These are phyloP conservation scores for Periophthalmus magnuspinnatus DNA, from an alignment of 2,797 vertebrate genomes.

Conservation along the genomic window DNA sequence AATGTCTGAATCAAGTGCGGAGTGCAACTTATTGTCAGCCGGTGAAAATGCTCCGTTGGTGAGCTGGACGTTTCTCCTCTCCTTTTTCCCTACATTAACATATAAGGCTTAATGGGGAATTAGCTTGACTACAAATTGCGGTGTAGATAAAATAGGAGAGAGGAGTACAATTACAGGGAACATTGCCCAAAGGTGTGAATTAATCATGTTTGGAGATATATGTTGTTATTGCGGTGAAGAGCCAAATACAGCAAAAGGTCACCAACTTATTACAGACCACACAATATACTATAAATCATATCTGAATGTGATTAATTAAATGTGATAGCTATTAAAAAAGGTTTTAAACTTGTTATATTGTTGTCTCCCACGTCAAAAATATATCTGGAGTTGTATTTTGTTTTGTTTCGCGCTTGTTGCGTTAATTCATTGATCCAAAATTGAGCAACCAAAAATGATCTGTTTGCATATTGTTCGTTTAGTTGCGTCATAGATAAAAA, in stretches of 20 bases:
- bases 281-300: neutral
- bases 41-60: constrained; percentile 59
- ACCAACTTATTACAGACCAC: neutral
- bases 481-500: too few species aligned
- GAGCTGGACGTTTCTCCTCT: constrained; percentile 49
- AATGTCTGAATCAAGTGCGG: constrained; percentile 62
- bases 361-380: too few species aligned
- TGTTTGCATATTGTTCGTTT: too few species aligned
- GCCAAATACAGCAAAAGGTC: constrained; percentile 17
- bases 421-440: too few species aligned
- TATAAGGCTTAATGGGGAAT: constrained; percentile 60
- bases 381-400: too few species aligned
- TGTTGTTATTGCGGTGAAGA: constrained; percentile 4
- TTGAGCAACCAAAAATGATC: too few species aligned
- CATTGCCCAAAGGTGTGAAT: constrained; percentile 28
- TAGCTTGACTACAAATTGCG: constrained; percentile 38
- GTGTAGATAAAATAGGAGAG: constrained; percentile 30
- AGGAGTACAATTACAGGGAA: constrained; percentile 26
- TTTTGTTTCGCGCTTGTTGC: too few species aligned
- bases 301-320: neutral
- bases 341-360: too few species aligned
- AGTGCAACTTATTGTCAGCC: constrained; percentile 44
- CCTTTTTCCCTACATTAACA: constrained; percentile 65
- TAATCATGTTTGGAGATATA: constrained; percentile 10
- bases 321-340: too few species aligned